phyloP scores from a whole-genome alignment of 2,113 vertebrate genomes.

The Engraulis encrasicolus region DNA sequence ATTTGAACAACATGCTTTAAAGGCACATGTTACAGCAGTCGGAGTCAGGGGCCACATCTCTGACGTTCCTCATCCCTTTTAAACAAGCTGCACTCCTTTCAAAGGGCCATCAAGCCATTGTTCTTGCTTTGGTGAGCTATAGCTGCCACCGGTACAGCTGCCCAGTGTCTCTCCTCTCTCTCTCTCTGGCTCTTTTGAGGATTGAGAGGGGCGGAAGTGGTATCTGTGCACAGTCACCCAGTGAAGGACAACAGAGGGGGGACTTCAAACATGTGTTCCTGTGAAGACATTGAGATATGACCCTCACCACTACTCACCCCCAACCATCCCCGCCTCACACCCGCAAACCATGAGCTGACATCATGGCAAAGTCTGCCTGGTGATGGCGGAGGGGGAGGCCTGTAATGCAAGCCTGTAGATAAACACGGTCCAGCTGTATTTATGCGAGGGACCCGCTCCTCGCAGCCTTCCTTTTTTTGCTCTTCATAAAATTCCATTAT shows the following conservation, averaged over 20 bases:
- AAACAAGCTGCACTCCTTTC: not conserved
- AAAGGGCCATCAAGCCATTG: not conserved
- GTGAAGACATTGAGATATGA: slow-evolving; percentile 66
- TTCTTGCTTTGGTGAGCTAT: not conserved
- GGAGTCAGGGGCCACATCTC: slow-evolving; percentile 51
- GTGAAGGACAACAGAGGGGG: slow-evolving; percentile 71
- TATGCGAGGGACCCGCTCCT: slow-evolving; percentile 71
- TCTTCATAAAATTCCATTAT: slow-evolving; percentile 71
- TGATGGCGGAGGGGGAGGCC: slow-evolving; percentile 59
- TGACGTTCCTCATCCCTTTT: slow-evolving; percentile 55
- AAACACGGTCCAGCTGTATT: slow-evolving; percentile 79
- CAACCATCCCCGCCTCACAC: not conserved
- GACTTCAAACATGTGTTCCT: slow-evolving; percentile 54
- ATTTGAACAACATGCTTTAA: not conserved
- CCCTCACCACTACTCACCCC: slow-evolving; percentile 45
- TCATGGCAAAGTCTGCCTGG: slow-evolving; percentile 71
- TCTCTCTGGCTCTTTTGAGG: slow-evolving; percentile 35
- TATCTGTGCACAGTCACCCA: slow-evolving; percentile 62
- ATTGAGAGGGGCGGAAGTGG: slow-evolving; percentile 55
- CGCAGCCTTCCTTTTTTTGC: slow-evolving; percentile 63
- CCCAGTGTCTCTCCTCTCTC: slow-evolving; percentile 41
- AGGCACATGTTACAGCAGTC: slow-evolving; percentile 50
- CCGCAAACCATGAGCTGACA: slow-evolving; percentile 57
- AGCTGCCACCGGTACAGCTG: slow-evolving; percentile 53
- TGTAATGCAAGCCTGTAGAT: slow-evolving; percentile 72